These are phyloP conservation scores for Musca domestica DNA, from an alignment of 1,140 invertebrate genomes.

Conservation along the genomic window DNA sequence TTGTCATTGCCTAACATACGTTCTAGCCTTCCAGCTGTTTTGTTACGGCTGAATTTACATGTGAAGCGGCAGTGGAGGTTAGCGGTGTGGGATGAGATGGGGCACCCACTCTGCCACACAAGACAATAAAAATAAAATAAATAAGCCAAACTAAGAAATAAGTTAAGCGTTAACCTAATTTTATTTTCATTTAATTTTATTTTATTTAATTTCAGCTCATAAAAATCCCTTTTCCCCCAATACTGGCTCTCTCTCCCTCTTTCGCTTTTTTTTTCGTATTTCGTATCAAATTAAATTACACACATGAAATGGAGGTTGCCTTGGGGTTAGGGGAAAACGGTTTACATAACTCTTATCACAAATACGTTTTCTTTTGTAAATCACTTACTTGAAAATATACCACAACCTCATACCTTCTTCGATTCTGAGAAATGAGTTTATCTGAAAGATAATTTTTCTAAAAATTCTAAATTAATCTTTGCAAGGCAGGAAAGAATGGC, in stretches of 20 bases:
- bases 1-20: background rate
- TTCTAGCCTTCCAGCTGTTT: background rate
- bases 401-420: too few species aligned
- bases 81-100: background rate
- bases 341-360: too few species aligned
- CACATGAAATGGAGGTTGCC: too few species aligned
- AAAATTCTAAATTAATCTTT: too few species aligned
- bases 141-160: slow-evolving; percentile 32
- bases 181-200: slow-evolving; percentile 32
- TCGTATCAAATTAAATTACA: too few species aligned
- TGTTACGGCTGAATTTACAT: background rate
- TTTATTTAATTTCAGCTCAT: slow-evolving; percentile 31
- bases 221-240: slow-evolving; percentile 23
- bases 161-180: slow-evolving; percentile 50
- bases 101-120: too few species aligned
- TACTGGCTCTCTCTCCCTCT: background rate
- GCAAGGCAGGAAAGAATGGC: too few species aligned
- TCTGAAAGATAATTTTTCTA: too few species aligned
- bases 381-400: too few species aligned
- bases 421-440: too few species aligned
- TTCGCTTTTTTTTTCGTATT: background rate
- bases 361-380: too few species aligned
- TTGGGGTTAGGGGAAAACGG: background rate
- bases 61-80: background rate
- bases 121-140: slow-evolving; percentile 51